Base-by-base conservation (phyloP, 2,888 invertebrate genomes). In the Diarsia dahlii region DNA sequence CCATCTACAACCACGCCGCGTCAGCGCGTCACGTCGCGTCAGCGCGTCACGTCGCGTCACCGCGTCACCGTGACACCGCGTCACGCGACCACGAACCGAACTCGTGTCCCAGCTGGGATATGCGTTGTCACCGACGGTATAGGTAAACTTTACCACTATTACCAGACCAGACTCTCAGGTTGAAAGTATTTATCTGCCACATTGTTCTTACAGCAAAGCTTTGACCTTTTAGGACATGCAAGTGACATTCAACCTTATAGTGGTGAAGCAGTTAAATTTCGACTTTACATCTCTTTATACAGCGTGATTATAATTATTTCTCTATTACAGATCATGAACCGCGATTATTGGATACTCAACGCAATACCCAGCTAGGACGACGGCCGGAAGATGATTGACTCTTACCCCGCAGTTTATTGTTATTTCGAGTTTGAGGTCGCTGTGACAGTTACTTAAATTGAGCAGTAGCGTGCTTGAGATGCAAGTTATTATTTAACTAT, bases 1-100 rank as follows among this genome's bases (percentile, higher is more conserved):
- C 64, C 88, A 91, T 92, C 95, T 94, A 93, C 93, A 93, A 93
- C 90, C 91, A 89, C 89, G 81, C 80, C 88, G 74, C 88, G 75
- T 80, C 86, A 78, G 79, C 13, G 48, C 73, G n/a, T 13, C 56
- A 56, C 52, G 52, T 20, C 52, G 20, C 52, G 39, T 39, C 39
- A 39, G 0, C 52, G 20, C 20, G 48, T 48, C 48, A 48, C 52
- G 28, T 12, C 81, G 56, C 75, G 58, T 78, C 67, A 80, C 75
- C 28, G 28, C 28, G 28, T 28, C 62, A 65, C 74, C 64, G n/a
- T 15, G 13, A 13, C 48, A 13, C 75, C 69, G 63, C 76, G 69
- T 45, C 73, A 74, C 68, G 45, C 76, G 78, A 46, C 70, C 76
- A 2, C 76, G 23, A 9, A 34, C 74, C 15, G 34, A 6, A 4